Evolutionary conservation across 2,797 vertebrate species (phyloP), one percentile per base, ranked within the genome.

Genomic region (Scleropages formosus): DNA sequence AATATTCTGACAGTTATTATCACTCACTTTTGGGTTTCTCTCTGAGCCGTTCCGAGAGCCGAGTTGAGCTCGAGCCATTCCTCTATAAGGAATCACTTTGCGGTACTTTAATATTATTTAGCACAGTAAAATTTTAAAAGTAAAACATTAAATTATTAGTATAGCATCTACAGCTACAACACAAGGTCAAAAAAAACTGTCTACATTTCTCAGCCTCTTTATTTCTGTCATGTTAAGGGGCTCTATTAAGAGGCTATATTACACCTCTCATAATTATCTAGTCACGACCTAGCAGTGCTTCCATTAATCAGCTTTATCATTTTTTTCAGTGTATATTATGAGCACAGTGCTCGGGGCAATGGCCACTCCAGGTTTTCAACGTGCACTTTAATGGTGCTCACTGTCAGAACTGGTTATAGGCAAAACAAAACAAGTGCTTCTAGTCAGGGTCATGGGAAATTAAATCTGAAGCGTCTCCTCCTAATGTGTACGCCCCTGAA

Each of bases 241-340:
- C 53, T 13, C 53, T 58, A n/a, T 58, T 53, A 58, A 13, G 18
- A 58, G 53, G 4, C 11, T 3, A 13, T 39, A 39, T 69, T 22
- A 53, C 11, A 1, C 22, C 49, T 15, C 1, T 10, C 60, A 18
- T 26, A 16, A 16, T 49, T 62, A 49, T 62, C 20, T 11, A 15
- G 15, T 26, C 24, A 16, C 72, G 11, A 39, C 18, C 8, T 31
- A 27, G 18, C 53, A 8, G 24, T 16, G 18, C 26, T 20, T 58
- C 11, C 15, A 27, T 46, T 75, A 44, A 60, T 60, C n/a, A 27
- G 65, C 16, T 49, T 15, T 31, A 10, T 1, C 12, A 31, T 49
- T 27, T 61, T 39, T 66, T 58, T 44, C 10, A 47, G 24, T 20
- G 60, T 75, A 61, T 27, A 68, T 69, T 18, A 47, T 44, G 60